Base-by-base conservation (phyloP, 53 echinoderm and acorn worm species). In the Echinarachnius parma region DNA sequence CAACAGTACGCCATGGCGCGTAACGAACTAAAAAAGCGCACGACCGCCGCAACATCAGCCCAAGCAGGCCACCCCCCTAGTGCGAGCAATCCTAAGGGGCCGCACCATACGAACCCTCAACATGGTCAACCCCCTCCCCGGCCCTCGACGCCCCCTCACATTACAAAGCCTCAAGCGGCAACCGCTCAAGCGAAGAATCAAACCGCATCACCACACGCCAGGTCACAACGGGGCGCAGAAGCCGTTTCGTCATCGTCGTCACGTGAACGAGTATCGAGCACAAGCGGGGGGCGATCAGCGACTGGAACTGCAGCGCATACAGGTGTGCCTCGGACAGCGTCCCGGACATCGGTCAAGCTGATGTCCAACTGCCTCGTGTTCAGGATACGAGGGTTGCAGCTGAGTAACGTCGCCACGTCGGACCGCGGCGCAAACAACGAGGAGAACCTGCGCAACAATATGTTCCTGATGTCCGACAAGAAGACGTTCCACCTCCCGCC, bases 341-440 rank as follows among this genome's bases (percentile, higher is more conserved):
- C 4, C 22, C 14, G 42, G 55, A 72, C 74, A 15, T 56, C 83
- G 68, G 82, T 91, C 77, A 95, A 90, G 39, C 65, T 95, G 34
- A 87, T 95, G 87, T 91, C 90, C 26, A 87, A 87, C 77, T 84
- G 90, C 22, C 72, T 85, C 48, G 84, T 95, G 46, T 76, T 91
- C 4, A 47, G 96, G 19, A 54, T 91, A 48, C 68, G 76, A 55
- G 91, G 76, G 24, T 91, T 87, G 49, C 79, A 69, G 58, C 79
- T 86, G 35, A 81, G 70, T 18, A 67, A 52, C 13, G 83, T 90
- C 8, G 83, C 87, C 21, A 87, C 87, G 26, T 69, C 81, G 4
- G 81, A 66, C 32, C 64, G 64, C 20, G 65, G 80, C 5, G 83
- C 80, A 0, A 79, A 80, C 34, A 77, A 81, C 46, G 77, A 86